A percentile compares a stretch with the other conserved stretches of the same genome.
Conservation (phyloP, 2,797 vertebrate genomes). For the Melanotaenia parkinsoni region DNA sequence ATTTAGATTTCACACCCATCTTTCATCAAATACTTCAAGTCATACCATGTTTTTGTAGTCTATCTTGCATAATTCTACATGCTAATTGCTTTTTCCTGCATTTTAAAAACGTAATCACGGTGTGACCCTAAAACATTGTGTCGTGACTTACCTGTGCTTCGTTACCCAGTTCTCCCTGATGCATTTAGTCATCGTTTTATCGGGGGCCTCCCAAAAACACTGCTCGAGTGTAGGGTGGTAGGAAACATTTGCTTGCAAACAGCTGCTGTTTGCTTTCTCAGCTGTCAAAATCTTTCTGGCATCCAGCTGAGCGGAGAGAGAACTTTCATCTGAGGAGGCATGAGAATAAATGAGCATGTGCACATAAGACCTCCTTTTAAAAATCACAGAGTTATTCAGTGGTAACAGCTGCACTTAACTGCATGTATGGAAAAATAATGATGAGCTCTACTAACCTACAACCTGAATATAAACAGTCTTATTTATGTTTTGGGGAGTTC, state of each 20-base stretch:
- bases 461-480: constrained; percentile 67
- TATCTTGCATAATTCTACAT: not conserved
- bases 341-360: not conserved
- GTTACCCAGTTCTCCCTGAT: constrained; percentile 28
- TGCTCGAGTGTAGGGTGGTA: constrained; percentile 84
- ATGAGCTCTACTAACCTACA: constrained; percentile 65
- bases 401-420: not conserved
- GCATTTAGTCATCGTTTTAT: constrained; percentile 75
- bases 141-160: constrained; percentile 61
- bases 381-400: not conserved
- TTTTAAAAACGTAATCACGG: not conserved
- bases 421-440: not conserved
- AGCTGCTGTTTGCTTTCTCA: constrained; percentile 71
- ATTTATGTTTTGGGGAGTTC: rapidly evolving
- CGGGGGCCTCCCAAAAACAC: constrained; percentile 87
- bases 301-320: constrained; percentile 82
- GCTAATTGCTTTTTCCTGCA: not conserved
- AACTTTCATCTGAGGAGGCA: constrained; percentile 82
- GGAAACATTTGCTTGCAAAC: constrained; percentile 84
- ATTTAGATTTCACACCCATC: too few species aligned
- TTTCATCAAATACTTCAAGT: too few species aligned
- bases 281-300: constrained; percentile 72
- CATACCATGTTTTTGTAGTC: too few species aligned
- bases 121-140: not conserved
- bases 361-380: not conserved